A percentile compares a stretch with the other conserved stretches of the same genome.
Evolutionary conservation across 2,888 invertebrate species (phyloP).

Genomic region (Pachycephus smyrnensis): DNA sequence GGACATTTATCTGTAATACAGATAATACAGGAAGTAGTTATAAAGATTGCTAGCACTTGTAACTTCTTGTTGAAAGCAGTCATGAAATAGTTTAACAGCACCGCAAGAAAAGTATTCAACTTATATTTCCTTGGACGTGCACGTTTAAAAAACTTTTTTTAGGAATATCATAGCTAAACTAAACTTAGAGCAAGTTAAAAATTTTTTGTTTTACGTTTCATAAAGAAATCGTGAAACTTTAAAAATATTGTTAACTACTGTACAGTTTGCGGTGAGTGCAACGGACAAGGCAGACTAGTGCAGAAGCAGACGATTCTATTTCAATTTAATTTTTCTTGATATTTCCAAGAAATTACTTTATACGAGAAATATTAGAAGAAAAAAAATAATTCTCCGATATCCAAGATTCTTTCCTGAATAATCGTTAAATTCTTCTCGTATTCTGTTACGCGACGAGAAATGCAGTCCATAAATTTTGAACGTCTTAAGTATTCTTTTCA

Average conservation of each 20-base stretch:
- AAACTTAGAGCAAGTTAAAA: neutral
- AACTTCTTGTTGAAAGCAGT: neutral
- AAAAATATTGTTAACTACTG: neutral
- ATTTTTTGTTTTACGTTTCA: neutral
- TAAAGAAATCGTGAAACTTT: neutral
- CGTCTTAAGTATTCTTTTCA: neutral
- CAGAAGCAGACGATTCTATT: neutral
- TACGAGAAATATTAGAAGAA: neutral
- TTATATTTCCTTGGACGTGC: no score
- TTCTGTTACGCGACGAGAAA: neutral
- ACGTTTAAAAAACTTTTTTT: neutral
- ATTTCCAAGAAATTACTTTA: neutral
- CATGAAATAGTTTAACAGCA: neutral
- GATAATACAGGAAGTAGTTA: neutral
- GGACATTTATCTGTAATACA: neutral
- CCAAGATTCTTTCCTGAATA: neutral
- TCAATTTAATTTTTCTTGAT: neutral
- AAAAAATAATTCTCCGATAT: neutral
- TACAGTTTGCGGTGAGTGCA: neutral
- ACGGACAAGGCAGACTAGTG: neutral
- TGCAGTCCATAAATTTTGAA: neutral
- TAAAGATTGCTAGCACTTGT: neutral
- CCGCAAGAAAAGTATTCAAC: neutral
- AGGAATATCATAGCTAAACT: neutral
- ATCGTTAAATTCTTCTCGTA: neutral